phyloP scores from a whole-genome alignment of 1,140 invertebrate species.

The Leptopilina boulardi region DNA sequence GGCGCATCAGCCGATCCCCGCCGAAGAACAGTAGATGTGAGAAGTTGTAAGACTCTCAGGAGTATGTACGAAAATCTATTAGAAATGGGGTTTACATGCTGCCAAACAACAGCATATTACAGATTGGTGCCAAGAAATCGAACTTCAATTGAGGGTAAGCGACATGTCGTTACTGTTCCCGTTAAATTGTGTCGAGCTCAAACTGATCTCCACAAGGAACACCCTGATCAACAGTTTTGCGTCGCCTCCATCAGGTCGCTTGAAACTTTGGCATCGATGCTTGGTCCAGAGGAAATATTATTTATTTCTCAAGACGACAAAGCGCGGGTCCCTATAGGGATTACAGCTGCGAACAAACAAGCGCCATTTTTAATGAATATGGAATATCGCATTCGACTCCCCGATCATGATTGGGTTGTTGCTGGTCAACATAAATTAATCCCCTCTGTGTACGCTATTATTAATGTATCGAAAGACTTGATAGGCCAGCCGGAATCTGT shows the following conservation, averaged over 20 bases:
- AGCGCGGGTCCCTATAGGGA: constrained; percentile 68
- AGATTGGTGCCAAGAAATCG: constrained; percentile 37
- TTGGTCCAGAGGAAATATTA: constrained; percentile 54
- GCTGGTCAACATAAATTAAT: constrained; percentile 67
- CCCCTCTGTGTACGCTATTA: constrained; percentile 64
- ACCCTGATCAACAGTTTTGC: constrained; percentile 35
- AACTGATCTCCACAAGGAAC: constrained; percentile 34
- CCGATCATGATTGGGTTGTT: constrained; percentile 68
- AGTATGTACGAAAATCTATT: constrained; percentile 41
- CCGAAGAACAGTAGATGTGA: constrained; percentile 40
- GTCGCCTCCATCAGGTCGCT: background rate
- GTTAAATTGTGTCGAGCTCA: constrained; percentile 27
- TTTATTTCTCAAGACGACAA: constrained; percentile 68
- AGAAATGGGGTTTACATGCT: constrained; percentile 35
- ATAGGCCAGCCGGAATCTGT: constrained; percentile 56
- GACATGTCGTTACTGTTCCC: constrained; percentile 32
- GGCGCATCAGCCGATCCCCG: constrained; percentile 45
- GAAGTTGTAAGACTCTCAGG: constrained; percentile 42
- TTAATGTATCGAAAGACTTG: constrained; percentile 52
- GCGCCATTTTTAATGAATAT: constrained; percentile 62
- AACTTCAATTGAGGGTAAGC: constrained; percentile 28
- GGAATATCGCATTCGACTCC: constrained; percentile 62
- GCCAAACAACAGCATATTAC: constrained; percentile 32
- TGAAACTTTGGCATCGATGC: constrained; percentile 48
- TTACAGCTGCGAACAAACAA: constrained; percentile 69